Percentiles rank a stretch among this genome's conserved stretches.
Evolutionary conservation across 2,113 vertebrate species (phyloP).

Genomic region (Anseranas semipalmata): DNA sequence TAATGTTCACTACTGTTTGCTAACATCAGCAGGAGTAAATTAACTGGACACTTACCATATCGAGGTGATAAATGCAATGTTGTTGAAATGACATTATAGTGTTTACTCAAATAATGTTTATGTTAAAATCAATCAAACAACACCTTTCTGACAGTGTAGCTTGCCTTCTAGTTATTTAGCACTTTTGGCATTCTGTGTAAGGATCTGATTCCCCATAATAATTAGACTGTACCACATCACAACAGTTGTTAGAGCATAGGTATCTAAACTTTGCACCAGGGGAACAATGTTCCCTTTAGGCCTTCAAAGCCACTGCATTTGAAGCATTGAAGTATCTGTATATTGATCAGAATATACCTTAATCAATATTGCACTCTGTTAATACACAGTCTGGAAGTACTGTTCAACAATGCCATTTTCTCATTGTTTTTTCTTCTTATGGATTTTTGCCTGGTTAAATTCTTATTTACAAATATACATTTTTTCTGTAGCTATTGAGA

Average conservation of each 20-base stretch:
- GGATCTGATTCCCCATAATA: neutral
- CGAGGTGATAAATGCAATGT: neutral
- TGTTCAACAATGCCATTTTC: constrained; percentile 17
- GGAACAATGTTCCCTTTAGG: constrained; percentile 20
- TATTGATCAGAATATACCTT: constrained; percentile 70
- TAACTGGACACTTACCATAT: neutral
- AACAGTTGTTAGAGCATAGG: neutral
- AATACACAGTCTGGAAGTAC: constrained; percentile 44
- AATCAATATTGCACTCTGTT: constrained; percentile 71
- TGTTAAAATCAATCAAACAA: neutral
- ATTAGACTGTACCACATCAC: neutral
- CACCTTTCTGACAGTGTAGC: neutral
- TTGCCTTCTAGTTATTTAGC: neutral
- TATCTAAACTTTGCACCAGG: constrained; percentile 52
- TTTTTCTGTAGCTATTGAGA: neutral
- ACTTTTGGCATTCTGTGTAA: neutral
- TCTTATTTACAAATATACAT: neutral
- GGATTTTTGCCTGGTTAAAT: constrained; percentile 39
- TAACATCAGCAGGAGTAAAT: neutral
- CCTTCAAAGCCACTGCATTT: constrained; percentile 27
- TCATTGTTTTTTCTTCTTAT: constrained; percentile 10
- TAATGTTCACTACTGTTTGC: neutral
- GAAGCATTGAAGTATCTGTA: constrained; percentile 49
- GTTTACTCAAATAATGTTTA: neutral
- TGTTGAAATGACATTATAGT: neutral